Percentiles rank a stretch among this genome's conserved stretches.
phyloP scores from a whole-genome alignment of 2,113 vertebrate genomes.

The Sinocyclocheilus anshuiensis region DNA sequence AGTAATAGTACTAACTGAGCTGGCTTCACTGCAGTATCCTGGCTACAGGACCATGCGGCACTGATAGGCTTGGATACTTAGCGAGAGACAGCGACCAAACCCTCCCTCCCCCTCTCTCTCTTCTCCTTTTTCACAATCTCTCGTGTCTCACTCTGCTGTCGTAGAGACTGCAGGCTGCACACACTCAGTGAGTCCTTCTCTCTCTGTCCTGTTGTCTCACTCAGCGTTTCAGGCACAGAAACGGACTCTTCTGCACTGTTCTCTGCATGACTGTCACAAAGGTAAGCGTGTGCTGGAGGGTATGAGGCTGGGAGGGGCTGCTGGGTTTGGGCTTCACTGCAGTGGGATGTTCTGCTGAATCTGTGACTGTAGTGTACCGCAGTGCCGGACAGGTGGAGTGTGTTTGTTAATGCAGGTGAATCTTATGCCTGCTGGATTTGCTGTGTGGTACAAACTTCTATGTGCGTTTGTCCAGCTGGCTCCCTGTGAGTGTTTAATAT shows the following conservation, averaged over 20 bases:
- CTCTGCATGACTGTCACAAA: constrained; percentile 94
- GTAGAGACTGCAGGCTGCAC: constrained; percentile 2
- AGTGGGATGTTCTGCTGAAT: constrained; percentile 38
- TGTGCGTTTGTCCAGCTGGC: neutral
- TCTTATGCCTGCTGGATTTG: neutral
- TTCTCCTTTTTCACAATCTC: constrained; percentile 29
- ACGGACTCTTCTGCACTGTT: constrained; percentile 73
- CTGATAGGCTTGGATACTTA: constrained; percentile 52
- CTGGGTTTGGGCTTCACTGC: constrained; percentile 4
- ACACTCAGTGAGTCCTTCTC: neutral
- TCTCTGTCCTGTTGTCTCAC: constrained; percentile 41
- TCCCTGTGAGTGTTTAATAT: constrained; percentile 30
- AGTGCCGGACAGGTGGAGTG: constrained; percentile 44
- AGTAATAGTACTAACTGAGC: constrained; percentile 68
- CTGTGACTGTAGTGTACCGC: constrained; percentile 39
- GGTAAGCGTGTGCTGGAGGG: constrained; percentile 74
- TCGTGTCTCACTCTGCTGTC: constrained; percentile 32
- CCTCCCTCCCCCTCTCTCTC: constrained; percentile 51
- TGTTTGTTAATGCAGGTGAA: neutral
- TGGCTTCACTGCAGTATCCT: constrained; percentile 74
- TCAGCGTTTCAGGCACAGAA: constrained; percentile 71
- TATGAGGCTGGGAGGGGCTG: constrained; percentile 40
- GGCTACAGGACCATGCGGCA: constrained; percentile 39
- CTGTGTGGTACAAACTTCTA: neutral
- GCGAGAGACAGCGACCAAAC: constrained; percentile 69